phyloP scores from a whole-genome alignment of 1,140 invertebrate species.

The Drosophila erecta region DNA sequence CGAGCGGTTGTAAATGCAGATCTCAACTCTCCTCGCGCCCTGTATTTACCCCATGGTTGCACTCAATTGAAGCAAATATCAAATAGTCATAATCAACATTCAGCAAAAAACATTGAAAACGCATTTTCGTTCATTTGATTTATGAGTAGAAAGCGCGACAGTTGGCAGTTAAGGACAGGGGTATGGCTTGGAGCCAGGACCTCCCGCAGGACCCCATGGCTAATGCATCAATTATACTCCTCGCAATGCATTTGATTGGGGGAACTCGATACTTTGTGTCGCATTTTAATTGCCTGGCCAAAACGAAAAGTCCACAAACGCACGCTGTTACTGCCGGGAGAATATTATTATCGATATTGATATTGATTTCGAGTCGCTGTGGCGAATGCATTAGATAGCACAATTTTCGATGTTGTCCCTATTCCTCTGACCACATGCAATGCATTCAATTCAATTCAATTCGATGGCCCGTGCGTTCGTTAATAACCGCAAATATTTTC shows the following conservation, averaged over 20 bases:
- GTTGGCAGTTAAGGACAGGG: constrained; percentile 49
- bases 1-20: constrained; percentile 36
- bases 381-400: constrained; percentile 40
- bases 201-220: constrained; percentile 43
- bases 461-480: constrained; percentile 21
- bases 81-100: constrained; percentile 79
- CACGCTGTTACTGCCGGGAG: constrained; percentile 13
- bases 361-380: constrained; percentile 46
- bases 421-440: constrained; percentile 10
- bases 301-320: constrained; percentile 25
- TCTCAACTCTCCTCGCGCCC: background rate
- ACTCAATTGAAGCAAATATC: constrained; percentile 47
- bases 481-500: constrained; percentile 53
- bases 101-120: constrained; percentile 68
- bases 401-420: constrained; percentile 5
- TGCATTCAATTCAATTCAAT: constrained; percentile 41
- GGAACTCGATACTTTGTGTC: constrained; percentile 50
- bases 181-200: background rate
- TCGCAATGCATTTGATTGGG: constrained; percentile 48
- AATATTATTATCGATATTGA: constrained; percentile 43
- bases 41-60: background rate
- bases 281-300: constrained; percentile 67
- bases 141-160: constrained; percentile 69
- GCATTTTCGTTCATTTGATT: constrained; percentile 80
- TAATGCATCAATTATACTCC: constrained; percentile 77